A percentile compares a stretch with the other conserved stretches of the same genome.
phyloP scores from a whole-genome alignment of 2,888 invertebrate species.

The Criorhina ranunculi region DNA sequence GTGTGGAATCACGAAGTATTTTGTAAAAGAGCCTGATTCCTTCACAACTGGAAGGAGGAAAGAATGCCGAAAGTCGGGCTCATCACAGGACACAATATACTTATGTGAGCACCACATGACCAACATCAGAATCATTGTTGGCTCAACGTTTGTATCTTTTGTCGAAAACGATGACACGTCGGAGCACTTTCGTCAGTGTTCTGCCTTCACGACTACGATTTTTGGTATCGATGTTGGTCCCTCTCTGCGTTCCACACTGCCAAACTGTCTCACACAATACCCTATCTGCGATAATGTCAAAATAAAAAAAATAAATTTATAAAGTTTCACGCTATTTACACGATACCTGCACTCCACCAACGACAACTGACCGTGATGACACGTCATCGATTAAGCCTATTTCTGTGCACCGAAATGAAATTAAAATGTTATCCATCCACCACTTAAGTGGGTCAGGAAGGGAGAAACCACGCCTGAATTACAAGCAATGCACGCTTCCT shows the following conservation, averaged over 20 bases:
- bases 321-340: slow-evolving; percentile 63
- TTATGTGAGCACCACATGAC: too few species aligned
- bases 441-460: slow-evolving; percentile 55
- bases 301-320: slow-evolving; percentile 16
- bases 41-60: too few species aligned
- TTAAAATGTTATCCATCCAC: slow-evolving; percentile 64
- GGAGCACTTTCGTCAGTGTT: too few species aligned
- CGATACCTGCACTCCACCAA: slow-evolving; percentile 33
- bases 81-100: too few species aligned
- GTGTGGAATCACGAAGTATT: too few species aligned
- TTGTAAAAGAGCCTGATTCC: too few species aligned
- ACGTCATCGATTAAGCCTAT: slow-evolving; percentile 68
- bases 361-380: slow-evolving; percentile 63
- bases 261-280: slow-evolving; percentile 8
- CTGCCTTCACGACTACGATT: too few species aligned
- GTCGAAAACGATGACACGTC: too few species aligned
- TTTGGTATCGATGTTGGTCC: too few species aligned
- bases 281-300: slow-evolving; percentile 26
- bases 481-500: slow-evolving; percentile 29
- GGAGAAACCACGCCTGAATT: slow-evolving; percentile 19
- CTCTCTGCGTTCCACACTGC: neutral
- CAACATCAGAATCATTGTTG: too few species aligned
- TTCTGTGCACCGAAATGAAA: slow-evolving; percentile 51
- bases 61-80: too few species aligned
- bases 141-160: too few species aligned